Conservation (phyloP, 2,888 invertebrate genomes). For the Tenthredo amoena region DNA sequence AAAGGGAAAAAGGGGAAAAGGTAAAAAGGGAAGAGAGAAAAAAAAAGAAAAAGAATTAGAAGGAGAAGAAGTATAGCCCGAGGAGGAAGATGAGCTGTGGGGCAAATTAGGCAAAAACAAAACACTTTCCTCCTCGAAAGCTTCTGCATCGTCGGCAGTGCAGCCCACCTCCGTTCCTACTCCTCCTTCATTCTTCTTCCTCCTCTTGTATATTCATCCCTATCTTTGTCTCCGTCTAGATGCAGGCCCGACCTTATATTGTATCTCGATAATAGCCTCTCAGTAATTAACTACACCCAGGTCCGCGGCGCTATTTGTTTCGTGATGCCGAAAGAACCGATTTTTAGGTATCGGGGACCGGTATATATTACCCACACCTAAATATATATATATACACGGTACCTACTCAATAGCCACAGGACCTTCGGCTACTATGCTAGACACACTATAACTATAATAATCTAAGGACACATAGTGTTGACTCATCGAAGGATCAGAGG, state of each 20-base stretch:
- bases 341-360: conserved; percentile 23
- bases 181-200: background rate
- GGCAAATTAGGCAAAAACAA: conserved; percentile 74
- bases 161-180: conserved; percentile 48
- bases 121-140: conserved; percentile 59
- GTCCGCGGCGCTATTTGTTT: conserved; percentile 37
- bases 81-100: conserved; percentile 55
- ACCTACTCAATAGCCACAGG: background rate
- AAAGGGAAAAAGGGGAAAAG: conserved; percentile 49
- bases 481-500: conserved; percentile 57
- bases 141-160: background rate
- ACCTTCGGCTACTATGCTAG: too few relatives aligned
- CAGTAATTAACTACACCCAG: conserved; percentile 42
- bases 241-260: background rate
- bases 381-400: background rate
- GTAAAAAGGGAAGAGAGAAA: conserved; percentile 49
- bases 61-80: background rate
- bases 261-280: conserved; percentile 50
- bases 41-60: too few relatives aligned
- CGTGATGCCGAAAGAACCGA: conserved; percentile 37
- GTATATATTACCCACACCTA: background rate
- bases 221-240: background rate
- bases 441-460: background rate
- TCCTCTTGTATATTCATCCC: background rate
- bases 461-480: conserved; percentile 13